Evolutionary conservation across 2,888 invertebrate species (phyloP), one percentile per base, ranked within the genome.

Genomic region (Lottia scabra): DNA sequence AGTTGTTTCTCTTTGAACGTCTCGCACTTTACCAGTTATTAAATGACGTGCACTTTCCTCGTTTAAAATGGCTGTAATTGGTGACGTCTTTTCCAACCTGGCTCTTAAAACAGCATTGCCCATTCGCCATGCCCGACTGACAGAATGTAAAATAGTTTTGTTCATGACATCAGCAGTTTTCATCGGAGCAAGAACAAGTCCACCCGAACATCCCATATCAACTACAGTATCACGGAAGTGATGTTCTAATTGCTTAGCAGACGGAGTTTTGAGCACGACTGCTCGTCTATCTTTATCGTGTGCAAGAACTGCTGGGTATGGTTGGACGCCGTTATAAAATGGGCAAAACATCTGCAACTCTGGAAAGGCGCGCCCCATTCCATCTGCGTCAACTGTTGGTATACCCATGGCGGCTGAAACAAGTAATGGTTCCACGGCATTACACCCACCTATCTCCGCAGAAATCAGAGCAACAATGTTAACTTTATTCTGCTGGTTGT

Each of bases 291-390:
- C 84, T 70, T 80, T 80, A 66, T 83, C 82, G 66, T 85, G 84
- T 0, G 81, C 81, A 19, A 87, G 64, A 3, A 80, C 75, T 1
- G 79, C 80, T 8, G 87, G 87, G 67, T 81, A 83, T 0, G 83
- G 78, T 3, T 73, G 66, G 23, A 67, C 46, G 12, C 82, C 87
- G 68, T 84, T 81, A 43, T 87, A 87, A 16, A 83, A 79, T 8
- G 86, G 84, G 1, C 78, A 69, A 64, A 83, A 81, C 85, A 85
- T 84, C 79, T 87, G 84, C 6, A 83, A 70, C 70, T 86, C 85
- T 2, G 88, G 88, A 75, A 87, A 88, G 1, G 88, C 88, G 56
- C 88, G 74, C 6, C 87, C 88, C 87, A 88, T 87, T 2, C 83
- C 83, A 70, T 88, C 87, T 67, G 81, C 81, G 71, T 88, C 88